Percentiles rank a stretch among this genome's conserved stretches.
Evolutionary conservation across 1,140 invertebrate species (phyloP).

Genomic region (Pissodes strobi): DNA sequence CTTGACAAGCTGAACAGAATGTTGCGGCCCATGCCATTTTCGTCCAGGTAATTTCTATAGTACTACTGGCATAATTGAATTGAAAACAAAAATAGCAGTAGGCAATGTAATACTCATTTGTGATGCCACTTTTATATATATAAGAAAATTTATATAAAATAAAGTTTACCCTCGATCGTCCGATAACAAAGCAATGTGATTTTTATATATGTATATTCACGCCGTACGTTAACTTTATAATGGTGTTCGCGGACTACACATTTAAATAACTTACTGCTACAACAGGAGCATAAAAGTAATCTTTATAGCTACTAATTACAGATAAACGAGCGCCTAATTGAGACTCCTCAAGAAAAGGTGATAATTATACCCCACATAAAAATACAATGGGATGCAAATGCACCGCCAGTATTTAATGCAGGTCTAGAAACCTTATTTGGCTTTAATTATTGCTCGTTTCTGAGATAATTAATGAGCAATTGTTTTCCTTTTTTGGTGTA

Average conservation of each 20-base stretch:
- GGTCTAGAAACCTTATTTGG: conserved; percentile 15
- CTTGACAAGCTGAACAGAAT: too few species aligned
- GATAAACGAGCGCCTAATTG: conserved; percentile 23
- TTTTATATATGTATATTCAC: too few species aligned
- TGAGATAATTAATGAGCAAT: conserved; percentile 20
- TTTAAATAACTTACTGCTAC: conserved; percentile 8
- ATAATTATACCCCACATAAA: conserved; percentile 16
- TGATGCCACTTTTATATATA: too few species aligned
- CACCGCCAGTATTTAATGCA: conserved; percentile 9
- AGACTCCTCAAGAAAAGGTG: conserved; percentile 22
- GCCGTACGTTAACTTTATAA: too few species aligned
- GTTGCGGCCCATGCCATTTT: too few species aligned
- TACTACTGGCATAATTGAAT: too few species aligned
- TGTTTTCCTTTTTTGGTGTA: conserved; percentile 13
- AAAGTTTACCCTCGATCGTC: too few species aligned
- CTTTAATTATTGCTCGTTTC: conserved; percentile 16
- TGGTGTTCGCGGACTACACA: conserved; percentile 1
- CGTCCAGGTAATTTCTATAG: too few species aligned
- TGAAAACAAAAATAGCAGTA: too few species aligned
- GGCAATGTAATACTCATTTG: too few species aligned
- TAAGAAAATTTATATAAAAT: too few species aligned
- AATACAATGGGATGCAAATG: conserved; percentile 27
- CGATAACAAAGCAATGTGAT: too few species aligned
- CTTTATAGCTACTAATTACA: conserved; percentile 19
- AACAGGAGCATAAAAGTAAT: conserved; percentile 19